A percentile compares a stretch with the other conserved stretches of the same genome.
Evolutionary conservation across 2,113 vertebrate genomes (phyloP).

Genomic region (Fulica atra): DNA sequence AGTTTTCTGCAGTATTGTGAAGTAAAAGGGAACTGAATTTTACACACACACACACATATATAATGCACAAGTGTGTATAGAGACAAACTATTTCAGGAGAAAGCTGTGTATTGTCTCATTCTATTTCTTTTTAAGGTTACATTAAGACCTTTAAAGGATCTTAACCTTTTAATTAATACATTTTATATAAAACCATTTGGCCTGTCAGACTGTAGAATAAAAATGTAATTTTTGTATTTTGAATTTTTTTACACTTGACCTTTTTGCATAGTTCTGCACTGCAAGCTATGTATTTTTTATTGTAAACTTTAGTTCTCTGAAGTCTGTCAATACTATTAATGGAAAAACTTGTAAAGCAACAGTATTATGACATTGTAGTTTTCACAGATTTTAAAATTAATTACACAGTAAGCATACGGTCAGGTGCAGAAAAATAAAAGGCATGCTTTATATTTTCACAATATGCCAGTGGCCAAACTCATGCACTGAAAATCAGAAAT

Average conservation of each 20-base stretch:
- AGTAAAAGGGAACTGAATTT: not conserved
- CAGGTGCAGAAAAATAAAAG: accelerated
- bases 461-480: not conserved
- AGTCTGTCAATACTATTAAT: not conserved
- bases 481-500: not conserved
- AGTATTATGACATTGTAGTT: not conserved
- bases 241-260: not conserved
- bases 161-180: not conserved
- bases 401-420: not conserved
- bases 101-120: not conserved
- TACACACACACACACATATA: too few relatives aligned
- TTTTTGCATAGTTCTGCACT: not conserved
- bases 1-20: not conserved
- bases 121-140: not conserved
- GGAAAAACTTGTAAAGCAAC: not conserved
- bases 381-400: not conserved
- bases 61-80: not conserved
- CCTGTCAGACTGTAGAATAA: not conserved
- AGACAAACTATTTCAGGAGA: not conserved
- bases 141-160: not conserved
- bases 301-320: not conserved
- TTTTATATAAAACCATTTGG: not conserved
- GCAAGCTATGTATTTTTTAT: not conserved
- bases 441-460: not conserved
- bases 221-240: not conserved